phyloP scores from a whole-genome alignment of 2,113 vertebrate species.

The Lophius piscatorius region DNA sequence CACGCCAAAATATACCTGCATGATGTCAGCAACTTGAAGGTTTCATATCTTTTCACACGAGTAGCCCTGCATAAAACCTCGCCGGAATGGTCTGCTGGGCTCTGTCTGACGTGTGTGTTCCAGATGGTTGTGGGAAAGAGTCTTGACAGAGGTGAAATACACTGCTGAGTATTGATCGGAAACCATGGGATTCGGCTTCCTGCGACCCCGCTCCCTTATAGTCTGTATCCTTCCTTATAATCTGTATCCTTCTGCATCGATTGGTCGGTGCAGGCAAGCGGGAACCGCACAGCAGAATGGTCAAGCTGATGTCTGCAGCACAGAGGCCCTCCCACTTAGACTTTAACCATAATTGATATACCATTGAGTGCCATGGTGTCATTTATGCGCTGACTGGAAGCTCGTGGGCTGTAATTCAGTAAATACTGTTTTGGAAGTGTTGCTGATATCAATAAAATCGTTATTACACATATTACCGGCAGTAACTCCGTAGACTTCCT shows the following conservation, averaged over 20 bases:
- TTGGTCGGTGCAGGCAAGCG: conserved; percentile 33
- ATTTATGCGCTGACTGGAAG: conserved; percentile 9
- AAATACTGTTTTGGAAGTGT: conserved; percentile 20
- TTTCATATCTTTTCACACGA: no score
- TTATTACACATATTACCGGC: no score
- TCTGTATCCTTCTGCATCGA: conserved; percentile 59
- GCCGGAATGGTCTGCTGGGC: not conserved
- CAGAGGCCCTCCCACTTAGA: conserved; percentile 28
- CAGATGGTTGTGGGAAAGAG: conserved; percentile 11
- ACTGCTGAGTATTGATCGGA: conserved; percentile 63
- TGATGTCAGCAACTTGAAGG: no score
- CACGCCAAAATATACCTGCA: no score
- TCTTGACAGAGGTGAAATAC: conserved; percentile 55
- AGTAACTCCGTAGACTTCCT: no score
- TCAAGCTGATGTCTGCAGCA: conserved; percentile 20
- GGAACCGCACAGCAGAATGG: conserved; percentile 17
- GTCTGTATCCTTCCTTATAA: conserved; percentile 54
- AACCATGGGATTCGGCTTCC: conserved; percentile 56
- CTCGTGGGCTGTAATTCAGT: conserved; percentile 9
- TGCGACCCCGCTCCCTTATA: conserved; percentile 53
- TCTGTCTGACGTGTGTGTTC: conserved; percentile 17
- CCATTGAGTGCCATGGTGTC: not conserved
- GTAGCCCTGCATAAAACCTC: no score
- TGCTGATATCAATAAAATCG: conserved; percentile 7
- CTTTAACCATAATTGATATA: conserved; percentile 20